phyloP scores from a whole-genome alignment of 2,113 vertebrate genomes.

The Bothrops jararaca region DNA sequence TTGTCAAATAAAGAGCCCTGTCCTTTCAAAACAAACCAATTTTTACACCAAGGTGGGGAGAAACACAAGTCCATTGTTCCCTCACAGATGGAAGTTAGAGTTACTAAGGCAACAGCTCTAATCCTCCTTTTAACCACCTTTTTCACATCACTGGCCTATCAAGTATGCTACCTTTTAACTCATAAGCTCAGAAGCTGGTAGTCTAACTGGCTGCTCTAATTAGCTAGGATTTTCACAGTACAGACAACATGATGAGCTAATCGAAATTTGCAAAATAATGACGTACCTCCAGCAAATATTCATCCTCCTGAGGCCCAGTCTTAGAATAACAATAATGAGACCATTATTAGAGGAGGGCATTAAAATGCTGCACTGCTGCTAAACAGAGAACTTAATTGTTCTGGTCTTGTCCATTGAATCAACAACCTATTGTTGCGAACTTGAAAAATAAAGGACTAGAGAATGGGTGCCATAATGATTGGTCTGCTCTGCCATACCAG shows the following conservation, averaged over 20 bases:
- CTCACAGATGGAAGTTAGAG: constrained; percentile 95
- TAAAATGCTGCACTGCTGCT: constrained; percentile 90
- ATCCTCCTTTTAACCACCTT: constrained; percentile 94
- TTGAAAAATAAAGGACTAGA: constrained; percentile 90
- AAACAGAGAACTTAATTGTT: constrained; percentile 98
- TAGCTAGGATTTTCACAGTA: constrained; percentile 92
- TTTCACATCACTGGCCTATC: constrained; percentile 92
- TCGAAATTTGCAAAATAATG: constrained; percentile 98
- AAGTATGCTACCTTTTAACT: constrained; percentile 96
- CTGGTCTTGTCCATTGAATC: constrained; percentile 97
- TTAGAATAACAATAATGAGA: constrained; percentile 99
- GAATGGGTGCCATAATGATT: constrained; percentile 94
- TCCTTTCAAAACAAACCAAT: constrained; percentile 91
- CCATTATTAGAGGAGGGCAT: constrained; percentile 95
- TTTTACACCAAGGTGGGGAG: constrained; percentile 93
- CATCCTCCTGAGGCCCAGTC: constrained; percentile 87
- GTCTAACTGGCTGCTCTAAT: constrained; percentile 87
- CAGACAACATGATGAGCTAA: constrained; percentile 96
- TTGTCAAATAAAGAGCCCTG: constrained; percentile 90
- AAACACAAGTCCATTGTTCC: constrained; percentile 98
- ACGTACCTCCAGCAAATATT: constrained; percentile 89
- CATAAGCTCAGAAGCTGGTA: constrained; percentile 83
- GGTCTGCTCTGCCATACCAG: constrained; percentile 87
- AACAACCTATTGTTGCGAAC: constrained; percentile 98
- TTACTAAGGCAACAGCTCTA: constrained; percentile 99